Conservation (phyloP, 2,797 vertebrate genomes). For the Malacoraja senta region DNA sequence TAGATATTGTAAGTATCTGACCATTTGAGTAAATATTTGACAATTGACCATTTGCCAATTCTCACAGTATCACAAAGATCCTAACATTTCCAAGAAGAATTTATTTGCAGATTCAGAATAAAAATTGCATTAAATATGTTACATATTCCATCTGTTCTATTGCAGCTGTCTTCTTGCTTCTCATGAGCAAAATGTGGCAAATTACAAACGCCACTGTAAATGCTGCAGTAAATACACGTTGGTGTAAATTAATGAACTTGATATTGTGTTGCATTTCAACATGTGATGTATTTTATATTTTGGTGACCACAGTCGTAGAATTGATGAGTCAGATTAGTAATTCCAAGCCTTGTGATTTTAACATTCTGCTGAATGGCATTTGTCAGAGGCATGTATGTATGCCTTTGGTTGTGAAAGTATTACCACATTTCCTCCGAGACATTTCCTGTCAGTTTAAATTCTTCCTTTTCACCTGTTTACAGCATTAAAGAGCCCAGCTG, state of each 20-base stretch:
- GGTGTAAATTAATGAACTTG: not conserved
- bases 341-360: not conserved
- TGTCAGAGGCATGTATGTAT: slow-evolving; percentile 24
- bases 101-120: not conserved
- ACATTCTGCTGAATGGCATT: not conserved
- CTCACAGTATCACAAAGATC: not conserved
- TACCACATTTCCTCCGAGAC: slow-evolving; percentile 20
- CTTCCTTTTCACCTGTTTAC: slow-evolving; percentile 43
- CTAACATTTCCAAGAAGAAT: slow-evolving; percentile 7
- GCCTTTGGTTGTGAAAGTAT: slow-evolving; percentile 1
- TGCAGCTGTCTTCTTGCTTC: not conserved
- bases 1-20: not conserved
- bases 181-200: not conserved
- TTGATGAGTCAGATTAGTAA: slow-evolving; percentile 24
- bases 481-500: slow-evolving; percentile 91
- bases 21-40: not conserved
- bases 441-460: slow-evolving; percentile 23
- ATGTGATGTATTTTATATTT: too few relatives aligned
- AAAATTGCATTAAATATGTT: not conserved
- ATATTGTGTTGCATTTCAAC: not conserved
- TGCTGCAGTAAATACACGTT: not conserved
- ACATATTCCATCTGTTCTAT: not conserved
- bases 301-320: not conserved
- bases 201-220: too few relatives aligned
- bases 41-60: not conserved